These are phyloP conservation scores for Coreoperca whiteheadi DNA, from an alignment of 2,113 vertebrate species.

Conservation along the genomic window DNA sequence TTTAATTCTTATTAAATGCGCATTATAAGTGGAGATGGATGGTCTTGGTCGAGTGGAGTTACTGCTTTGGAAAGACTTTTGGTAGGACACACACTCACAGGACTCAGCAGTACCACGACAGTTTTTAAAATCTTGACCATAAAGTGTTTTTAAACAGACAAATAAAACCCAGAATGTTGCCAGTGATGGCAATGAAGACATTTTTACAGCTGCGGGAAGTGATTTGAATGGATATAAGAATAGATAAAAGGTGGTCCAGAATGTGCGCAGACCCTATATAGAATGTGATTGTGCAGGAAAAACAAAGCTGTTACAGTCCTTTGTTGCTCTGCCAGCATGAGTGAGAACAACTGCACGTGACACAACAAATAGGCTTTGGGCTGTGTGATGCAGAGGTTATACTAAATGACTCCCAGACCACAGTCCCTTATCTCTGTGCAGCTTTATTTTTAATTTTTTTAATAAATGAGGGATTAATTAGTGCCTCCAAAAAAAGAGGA, in stretches of 20 bases:
- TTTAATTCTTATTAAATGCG: conserved; percentile 85
- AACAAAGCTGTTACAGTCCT: conserved; percentile 55
- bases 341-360: conserved; percentile 51
- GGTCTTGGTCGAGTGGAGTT: conserved; percentile 81
- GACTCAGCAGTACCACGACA: conserved; percentile 3
- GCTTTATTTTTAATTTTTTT: conserved; percentile 51
- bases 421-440: conserved; percentile 60
- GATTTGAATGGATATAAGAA: conserved; percentile 54
- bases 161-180: background rate
- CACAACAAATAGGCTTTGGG: conserved; percentile 61
- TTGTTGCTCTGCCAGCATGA: conserved; percentile 61
- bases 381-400: conserved; percentile 67
- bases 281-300: conserved; percentile 23
- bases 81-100: conserved; percentile 36
- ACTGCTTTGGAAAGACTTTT: conserved; percentile 72
- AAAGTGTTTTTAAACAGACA: conserved; percentile 37
- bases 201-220: conserved; percentile 39
- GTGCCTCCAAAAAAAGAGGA: conserved; percentile 56
- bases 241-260: conserved; percentile 53
- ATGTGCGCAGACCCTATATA: conserved; percentile 27
- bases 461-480: conserved; percentile 80
- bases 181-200: conserved; percentile 17
- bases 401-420: conserved; percentile 68
- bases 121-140: conserved; percentile 16
- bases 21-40: conserved; percentile 81